Base-by-base conservation (phyloP, 1,140 invertebrate species). In the Apis laboriosa region DNA sequence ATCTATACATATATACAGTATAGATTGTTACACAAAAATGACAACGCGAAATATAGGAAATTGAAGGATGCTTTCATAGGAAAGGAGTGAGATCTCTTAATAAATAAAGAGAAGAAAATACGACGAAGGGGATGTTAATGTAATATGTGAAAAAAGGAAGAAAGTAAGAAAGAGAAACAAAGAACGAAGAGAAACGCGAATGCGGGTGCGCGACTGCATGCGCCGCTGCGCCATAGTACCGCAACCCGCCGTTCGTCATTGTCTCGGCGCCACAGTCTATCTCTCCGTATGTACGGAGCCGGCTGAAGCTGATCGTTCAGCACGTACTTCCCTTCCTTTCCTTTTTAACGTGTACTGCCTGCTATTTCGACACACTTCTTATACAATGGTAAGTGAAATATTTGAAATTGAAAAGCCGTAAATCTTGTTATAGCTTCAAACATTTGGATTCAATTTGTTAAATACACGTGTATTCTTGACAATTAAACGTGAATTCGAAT, bases 271-370 rank as follows among this genome's bases (percentile, higher is more conserved):
- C 89, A 88, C 92, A 93, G 92, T 94, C 87, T 88, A 90, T 85
- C 92, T 88, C 90, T 86, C 93, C 92, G 90, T 93, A 93, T 92
- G 92, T 92, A 76, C 90, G 89, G 86, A 93, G 90, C 91, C 94
- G 93, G 91, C 88, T 91, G 88, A 91, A 74, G 83, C 84, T 72
- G 53, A 76, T 88, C 88, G 87, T 86, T 71, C 81, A 71, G 86
- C 83, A 49, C 77, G 55, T 73, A 73, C 77, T 80, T 68, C 83
- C 84, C 85, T 84, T 63, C 77, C 21, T 49, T 78, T 64, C 80
- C 80, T 17, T 24, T 60, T 51, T 53, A 78, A 83, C 76, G 58
- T 34, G 49, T 60, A 21, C 61, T 43, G 11, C 49, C 79, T 24
- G 28, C 49, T 56, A 76, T 43, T 77, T 82, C 86, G 74, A 71